Evolutionary conservation across 2,797 vertebrate species (phyloP).

Genomic region (Coccyzus lansbergi): DNA sequence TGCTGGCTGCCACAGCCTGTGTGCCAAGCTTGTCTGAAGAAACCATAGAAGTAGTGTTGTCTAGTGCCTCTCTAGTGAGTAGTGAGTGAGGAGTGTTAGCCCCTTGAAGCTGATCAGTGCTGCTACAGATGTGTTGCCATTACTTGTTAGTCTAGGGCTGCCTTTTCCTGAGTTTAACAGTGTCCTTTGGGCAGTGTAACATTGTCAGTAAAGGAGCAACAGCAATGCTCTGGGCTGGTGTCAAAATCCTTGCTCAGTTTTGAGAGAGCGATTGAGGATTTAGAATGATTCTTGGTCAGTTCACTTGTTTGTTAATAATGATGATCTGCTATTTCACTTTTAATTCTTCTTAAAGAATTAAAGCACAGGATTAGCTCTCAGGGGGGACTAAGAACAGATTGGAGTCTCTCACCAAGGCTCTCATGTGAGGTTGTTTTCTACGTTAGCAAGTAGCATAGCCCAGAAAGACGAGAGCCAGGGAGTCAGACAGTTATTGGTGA

Average conservation of each 20-base stretch:
- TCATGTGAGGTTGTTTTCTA: not conserved
- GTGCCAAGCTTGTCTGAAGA: not conserved
- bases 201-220: accelerated
- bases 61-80: not conserved
- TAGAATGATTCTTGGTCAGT: not conserved
- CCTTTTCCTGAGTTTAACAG: not conserved
- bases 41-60: not conserved
- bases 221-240: not conserved
- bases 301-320: not conserved
- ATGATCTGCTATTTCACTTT: not conserved
- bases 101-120: not conserved
- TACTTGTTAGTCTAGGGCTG: not conserved
- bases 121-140: not conserved
- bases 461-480: not conserved
- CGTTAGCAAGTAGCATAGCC: not conserved
- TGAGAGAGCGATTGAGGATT: not conserved
- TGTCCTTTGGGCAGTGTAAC: not conserved
- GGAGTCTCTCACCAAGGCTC: not conserved
- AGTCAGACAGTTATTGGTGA: not conserved
- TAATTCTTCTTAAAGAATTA: not conserved
- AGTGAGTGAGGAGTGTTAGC: not conserved
- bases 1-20: not conserved
- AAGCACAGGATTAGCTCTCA: not conserved
- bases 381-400: not conserved
- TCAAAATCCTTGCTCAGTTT: not conserved